Base-by-base conservation (phyloP, 2,797 vertebrate species). In the Ctenosaura bakeri region DNA sequence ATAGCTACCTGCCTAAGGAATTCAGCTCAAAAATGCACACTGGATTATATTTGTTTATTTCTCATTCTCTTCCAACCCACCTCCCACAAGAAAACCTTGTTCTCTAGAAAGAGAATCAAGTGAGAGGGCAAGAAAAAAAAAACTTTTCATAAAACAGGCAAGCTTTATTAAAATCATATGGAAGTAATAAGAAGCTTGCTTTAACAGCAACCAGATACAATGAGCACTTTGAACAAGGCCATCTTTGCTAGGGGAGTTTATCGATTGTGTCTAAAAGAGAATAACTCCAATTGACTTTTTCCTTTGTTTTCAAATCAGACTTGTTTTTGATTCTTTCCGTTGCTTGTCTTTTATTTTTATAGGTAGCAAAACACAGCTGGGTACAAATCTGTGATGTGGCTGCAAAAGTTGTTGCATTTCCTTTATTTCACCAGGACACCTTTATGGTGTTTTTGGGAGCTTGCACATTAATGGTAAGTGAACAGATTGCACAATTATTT, bases 181-280 rank as follows among this genome's bases (percentile, higher is more conserved):
- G 87, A 94, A 42, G 89, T 95, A 91, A 76, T 94, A 95, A 94
- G 88, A 62, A 92, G 73, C 54, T 91, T 93, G 94, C 94, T 89
- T 89, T 91, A 90, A 93, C 74, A 92, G 83, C 91, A 93, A 94
- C 83, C 73, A 95, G 92, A 94, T 93, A 86, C 74, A 87, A 94
- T 87, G 93, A 95, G 87, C 89, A 87, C 80, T 95, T 95, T 90
- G 91, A 93, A 94, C 94, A 92, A 89, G 91, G 90, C 84, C 77
- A 2, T 38, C 3, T 76, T 86, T 93, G 83, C 89, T 94, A 88
- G 54, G 5, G 76, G 92, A 91, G 92, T 88, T 78, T 92, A 94
- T 85, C 93, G 89, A 93, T 85, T 90, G 32, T 71, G 90, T 85
- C 90, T 89, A 94, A 93, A 71, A 78, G 88, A 95, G 91, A 95